Base-by-base conservation (phyloP, 2,888 invertebrate species). In the Flexamia atlantica region DNA sequence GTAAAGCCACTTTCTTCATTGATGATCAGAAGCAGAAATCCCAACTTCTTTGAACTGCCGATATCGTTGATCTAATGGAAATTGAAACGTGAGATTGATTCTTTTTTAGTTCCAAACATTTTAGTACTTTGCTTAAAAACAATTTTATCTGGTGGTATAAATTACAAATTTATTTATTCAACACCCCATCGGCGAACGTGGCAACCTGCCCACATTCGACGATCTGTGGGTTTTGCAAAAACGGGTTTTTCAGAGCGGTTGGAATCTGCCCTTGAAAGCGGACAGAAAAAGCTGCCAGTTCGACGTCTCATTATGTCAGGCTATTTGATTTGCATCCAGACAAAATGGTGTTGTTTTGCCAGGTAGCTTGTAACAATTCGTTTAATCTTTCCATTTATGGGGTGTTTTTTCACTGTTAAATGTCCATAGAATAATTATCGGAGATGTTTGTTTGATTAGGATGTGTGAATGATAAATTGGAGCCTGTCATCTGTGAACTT, bases 191-290 rank as follows among this genome's bases (percentile, higher is more conserved):
- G 64, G 14, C 64, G 30, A 12, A 17, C 10, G 64, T 28, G 64
- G 64, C 64, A 64, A 30, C 3, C 28, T 64, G 64, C 64, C 64
- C 28, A 30, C 57, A 30, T 53, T 53, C 20, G 53, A 10, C 10
- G 30, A 28, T 28, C 64, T 64, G 64, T 64, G 25, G 28, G 64
- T 64, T 64, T 64, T 64, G 64, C 64, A 64, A 64, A 64, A 64
- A 64, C 64, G 64, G 64, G 64, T 64, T 64, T 53, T 64, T 64
- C 28, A 64, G 64, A 64, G 53, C 20, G 1, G 12, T 17, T 64
- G 64, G 64, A 28, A 64, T 64, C 12, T 30, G 64, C 64, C 64
- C 64, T 64, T 64, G 64, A 30, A 64, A 53, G 53, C 20, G 20
- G 12, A 9, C 46, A 9, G 20, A 53, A 53, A 53, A 64, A 64